Percentiles rank a stretch among this genome's conserved stretches.
phyloP scores from a whole-genome alignment of 1,140 invertebrate species.

The Drosophila kanapiae region DNA sequence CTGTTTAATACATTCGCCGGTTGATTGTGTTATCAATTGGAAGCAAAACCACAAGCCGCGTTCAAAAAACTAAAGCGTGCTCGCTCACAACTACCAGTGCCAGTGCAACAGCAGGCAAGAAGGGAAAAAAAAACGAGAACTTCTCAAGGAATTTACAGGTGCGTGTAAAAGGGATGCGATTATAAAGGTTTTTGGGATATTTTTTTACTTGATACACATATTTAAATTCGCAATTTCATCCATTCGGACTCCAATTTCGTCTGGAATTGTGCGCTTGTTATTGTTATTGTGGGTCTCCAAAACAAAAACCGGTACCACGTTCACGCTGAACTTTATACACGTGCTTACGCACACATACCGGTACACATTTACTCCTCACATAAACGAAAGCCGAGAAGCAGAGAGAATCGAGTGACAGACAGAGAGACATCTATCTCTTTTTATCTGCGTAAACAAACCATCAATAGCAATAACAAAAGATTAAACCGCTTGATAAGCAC shows the following conservation, averaged over 20 bases:
- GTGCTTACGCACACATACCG: conserved; percentile 1
- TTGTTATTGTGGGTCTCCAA: conserved; percentile 2
- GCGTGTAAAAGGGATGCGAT: not conserved
- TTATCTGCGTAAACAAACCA: conserved; percentile 21
- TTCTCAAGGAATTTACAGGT: not conserved
- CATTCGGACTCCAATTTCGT: not conserved
- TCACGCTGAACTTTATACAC: conserved; percentile 17
- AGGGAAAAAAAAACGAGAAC: not conserved
- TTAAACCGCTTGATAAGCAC: conserved; percentile 10
- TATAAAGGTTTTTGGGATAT: not conserved
- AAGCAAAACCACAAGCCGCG: conserved; percentile 12
- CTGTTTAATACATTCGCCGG: not conserved
- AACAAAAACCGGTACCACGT: conserved; percentile 8
- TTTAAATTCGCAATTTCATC: not conserved
- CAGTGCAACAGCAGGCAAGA: conserved; percentile 7
- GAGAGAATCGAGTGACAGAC: not conserved
- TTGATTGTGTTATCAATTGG: conserved; percentile 5
- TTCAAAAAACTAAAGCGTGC: conserved; percentile 14
- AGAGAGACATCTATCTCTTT: not conserved
- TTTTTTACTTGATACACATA: not conserved
- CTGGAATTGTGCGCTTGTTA: conserved; percentile 7
- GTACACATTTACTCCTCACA: not conserved
- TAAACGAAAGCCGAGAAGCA: not conserved
- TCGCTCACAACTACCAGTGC: conserved; percentile 15
- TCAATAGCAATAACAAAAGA: conserved; percentile 10